Evolutionary conservation across 2,888 invertebrate genomes (phyloP).

Genomic region (Drosophila sordidapex): DNA sequence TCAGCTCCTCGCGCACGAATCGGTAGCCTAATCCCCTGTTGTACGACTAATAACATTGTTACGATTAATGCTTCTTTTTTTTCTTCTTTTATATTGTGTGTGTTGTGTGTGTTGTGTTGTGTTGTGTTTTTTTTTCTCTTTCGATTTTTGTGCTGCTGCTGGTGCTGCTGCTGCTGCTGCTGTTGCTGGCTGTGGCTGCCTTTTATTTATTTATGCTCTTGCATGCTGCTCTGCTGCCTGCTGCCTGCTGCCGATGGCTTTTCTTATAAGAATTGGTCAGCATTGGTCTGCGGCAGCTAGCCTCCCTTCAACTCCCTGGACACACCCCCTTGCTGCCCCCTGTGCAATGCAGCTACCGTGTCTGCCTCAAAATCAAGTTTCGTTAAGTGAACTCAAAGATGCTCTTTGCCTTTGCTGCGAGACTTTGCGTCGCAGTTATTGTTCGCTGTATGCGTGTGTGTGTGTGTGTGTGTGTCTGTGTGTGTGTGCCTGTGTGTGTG

Average conservation of each 20-base stretch:
- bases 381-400: conserved; percentile 36
- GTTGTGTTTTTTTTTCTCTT: conserved; percentile 21
- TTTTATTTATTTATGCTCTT: conserved; percentile 74
- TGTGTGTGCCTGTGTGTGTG: not conserved
- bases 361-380: conserved; percentile 47
- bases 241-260: conserved; percentile 56
- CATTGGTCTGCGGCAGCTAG: conserved; percentile 38
- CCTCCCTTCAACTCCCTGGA: not conserved
- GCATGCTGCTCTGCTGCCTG: conserved; percentile 50
- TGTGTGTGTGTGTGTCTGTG: conserved; percentile 30
- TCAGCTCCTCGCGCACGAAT: conserved; percentile 71
- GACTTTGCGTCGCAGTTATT: conserved; percentile 49
- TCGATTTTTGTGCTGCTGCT: conserved; percentile 41
- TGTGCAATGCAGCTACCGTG: conserved; percentile 55
- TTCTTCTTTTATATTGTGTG: conserved; percentile 44
- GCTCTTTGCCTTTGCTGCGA: conserved; percentile 32
- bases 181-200: conserved; percentile 51
- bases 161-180: conserved; percentile 27
- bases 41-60: conserved; percentile 85
- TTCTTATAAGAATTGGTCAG: conserved; percentile 77
- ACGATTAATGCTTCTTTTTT: conserved; percentile 83
- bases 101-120: conserved; percentile 35
- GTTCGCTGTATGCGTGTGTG: conserved; percentile 18
- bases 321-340: not conserved
- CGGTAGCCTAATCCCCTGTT: conserved; percentile 85